phyloP scores from a whole-genome alignment of 2,113 vertebrate genomes.

The Gulo gulo region DNA sequence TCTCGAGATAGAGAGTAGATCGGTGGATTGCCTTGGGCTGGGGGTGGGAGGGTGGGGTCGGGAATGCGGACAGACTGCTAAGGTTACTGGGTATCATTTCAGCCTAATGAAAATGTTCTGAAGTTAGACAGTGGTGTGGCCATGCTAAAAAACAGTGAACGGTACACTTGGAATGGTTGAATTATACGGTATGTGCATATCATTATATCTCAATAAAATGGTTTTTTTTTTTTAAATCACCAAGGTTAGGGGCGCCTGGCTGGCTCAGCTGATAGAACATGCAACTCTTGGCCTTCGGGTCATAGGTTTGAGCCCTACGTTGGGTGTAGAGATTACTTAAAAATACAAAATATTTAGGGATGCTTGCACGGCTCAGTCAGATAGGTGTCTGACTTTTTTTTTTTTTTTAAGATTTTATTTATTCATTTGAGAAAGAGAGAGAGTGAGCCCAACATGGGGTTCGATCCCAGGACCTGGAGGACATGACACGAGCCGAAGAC shows the following conservation, averaged over 20 bases:
- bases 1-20: background rate
- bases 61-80: background rate
- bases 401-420: too few relatives aligned
- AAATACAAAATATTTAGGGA: too few relatives aligned
- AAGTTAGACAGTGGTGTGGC: background rate
- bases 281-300: too few relatives aligned
- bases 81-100: background rate
- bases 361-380: too few relatives aligned
- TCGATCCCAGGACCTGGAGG: too few relatives aligned
- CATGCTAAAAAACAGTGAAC: background rate
- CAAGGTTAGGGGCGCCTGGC: background rate
- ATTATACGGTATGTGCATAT: accelerated
- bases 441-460: too few relatives aligned
- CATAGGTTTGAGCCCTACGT: too few relatives aligned
- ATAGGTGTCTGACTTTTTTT: too few relatives aligned
- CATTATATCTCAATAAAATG: background rate
- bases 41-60: background rate
- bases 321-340: too few relatives aligned
- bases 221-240: background rate
- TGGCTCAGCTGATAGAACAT: background rate
- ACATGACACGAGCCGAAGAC: too few relatives aligned
- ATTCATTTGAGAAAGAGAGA: too few relatives aligned
- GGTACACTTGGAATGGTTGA: background rate
- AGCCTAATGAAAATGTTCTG: background rate
- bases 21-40: background rate